Evolutionary conservation across 2,797 vertebrate genomes (phyloP).

Genomic region (Lacerta viridis): DNA sequence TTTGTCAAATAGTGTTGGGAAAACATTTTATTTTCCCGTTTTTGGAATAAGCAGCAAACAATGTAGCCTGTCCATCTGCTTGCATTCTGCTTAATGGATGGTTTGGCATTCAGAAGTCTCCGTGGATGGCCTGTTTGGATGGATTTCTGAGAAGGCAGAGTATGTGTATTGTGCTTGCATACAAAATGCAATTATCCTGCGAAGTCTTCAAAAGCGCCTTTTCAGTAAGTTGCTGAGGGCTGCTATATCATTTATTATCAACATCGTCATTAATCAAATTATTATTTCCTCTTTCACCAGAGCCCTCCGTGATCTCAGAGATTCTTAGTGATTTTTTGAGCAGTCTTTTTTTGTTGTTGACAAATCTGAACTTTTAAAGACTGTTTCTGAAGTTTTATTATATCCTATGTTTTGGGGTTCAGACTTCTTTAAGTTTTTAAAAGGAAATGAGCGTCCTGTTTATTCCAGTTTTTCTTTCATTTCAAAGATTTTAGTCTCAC

Average conservation of each 20-base stretch:
- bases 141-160: neutral
- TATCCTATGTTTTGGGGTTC: neutral
- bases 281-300: neutral
- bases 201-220: neutral
- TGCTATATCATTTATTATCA: neutral
- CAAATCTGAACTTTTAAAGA: too few relatives aligned
- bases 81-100: slow-evolving; percentile 2
- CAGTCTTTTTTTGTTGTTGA: neutral
- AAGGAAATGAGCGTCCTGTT: neutral
- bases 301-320: neutral
- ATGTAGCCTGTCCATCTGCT: slow-evolving; percentile 22
- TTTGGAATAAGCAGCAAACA: slow-evolving; percentile 18
- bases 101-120: slow-evolving; percentile 32
- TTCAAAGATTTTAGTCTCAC: neutral
- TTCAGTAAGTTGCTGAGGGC: neutral
- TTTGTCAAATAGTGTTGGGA: neutral
- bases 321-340: neutral
- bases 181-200: neutral
- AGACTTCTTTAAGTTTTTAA: neutral
- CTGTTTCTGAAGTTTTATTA: neutral
- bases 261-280: neutral
- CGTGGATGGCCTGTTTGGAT: neutral
- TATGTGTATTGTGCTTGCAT: neutral
- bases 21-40: neutral
- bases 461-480: neutral